Conservation (phyloP, 2,888 invertebrate genomes). For the Sminthurinus aureus region DNA sequence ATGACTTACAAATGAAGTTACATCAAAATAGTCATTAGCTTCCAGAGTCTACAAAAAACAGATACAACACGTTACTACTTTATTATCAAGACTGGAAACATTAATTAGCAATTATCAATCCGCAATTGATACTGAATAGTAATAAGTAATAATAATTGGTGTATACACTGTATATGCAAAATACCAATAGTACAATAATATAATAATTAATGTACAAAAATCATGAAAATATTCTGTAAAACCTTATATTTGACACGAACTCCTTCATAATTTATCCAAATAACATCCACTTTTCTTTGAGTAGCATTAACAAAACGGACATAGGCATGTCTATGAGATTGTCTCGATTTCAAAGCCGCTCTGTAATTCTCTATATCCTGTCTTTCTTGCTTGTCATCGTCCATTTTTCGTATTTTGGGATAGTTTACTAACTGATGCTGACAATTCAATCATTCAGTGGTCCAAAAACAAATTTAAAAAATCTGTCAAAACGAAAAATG, state of each 20-base stretch:
- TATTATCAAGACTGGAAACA: background rate
- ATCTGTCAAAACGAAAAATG: background rate
- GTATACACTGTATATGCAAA: too few species aligned
- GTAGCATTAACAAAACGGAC: constrained; percentile 73
- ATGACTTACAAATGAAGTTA: constrained; percentile 81
- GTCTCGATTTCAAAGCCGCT: constrained; percentile 55
- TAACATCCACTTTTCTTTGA: constrained; percentile 68
- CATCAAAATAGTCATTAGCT: constrained; percentile 67
- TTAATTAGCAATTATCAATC: background rate
- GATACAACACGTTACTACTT: background rate
- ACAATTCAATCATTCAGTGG: background rate
- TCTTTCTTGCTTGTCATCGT: constrained; percentile 26
- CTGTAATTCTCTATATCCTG: constrained; percentile 31
- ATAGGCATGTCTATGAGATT: constrained; percentile 64
- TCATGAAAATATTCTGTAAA: background rate
- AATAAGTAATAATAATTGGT: too few species aligned
- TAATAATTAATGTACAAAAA: background rate
- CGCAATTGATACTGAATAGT: background rate
- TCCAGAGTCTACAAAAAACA: constrained; percentile 59
- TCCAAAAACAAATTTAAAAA: background rate
- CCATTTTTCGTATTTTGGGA: constrained; percentile 13
- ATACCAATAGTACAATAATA: too few species aligned
- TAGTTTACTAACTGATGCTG: background rate
- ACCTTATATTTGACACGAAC: constrained; percentile 60
- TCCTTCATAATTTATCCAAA: constrained; percentile 84